These are phyloP conservation scores for Selene dorsalis DNA, from an alignment of 2,797 vertebrate genomes.

Conservation along the genomic window DNA sequence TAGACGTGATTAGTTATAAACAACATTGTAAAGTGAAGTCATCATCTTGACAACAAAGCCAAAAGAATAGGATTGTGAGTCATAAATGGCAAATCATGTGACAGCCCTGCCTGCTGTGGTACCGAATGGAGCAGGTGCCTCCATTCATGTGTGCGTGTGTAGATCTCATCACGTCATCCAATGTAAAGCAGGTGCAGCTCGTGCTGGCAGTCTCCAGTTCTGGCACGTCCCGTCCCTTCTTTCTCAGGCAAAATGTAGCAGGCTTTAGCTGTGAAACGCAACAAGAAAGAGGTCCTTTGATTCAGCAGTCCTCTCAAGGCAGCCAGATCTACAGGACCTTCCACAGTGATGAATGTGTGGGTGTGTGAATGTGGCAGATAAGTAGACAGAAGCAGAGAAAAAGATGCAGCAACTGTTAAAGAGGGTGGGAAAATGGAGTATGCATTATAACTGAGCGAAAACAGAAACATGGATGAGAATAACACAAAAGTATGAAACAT, in stretches of 20 bases:
- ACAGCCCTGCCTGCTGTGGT: slow-evolving; percentile 6
- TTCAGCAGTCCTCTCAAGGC: slow-evolving; percentile 64
- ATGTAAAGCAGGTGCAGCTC: slow-evolving; percentile 59
- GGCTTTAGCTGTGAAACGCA: slow-evolving; percentile 49
- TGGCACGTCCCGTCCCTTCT: slow-evolving; percentile 25
- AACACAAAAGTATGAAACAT: neutral
- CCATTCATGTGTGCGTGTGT: slow-evolving; percentile 27
- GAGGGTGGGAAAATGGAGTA: slow-evolving; percentile 20
- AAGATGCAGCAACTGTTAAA: slow-evolving; percentile 36
- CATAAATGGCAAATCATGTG: slow-evolving; percentile 37
- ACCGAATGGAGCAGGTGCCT: slow-evolving; percentile 52
- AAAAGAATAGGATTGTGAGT: slow-evolving; percentile 22
- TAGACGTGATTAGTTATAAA: slow-evolving; percentile 20
- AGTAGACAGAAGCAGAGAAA: slow-evolving; percentile 43
- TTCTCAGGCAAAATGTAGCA: slow-evolving; percentile 38
- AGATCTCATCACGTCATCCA: slow-evolving; percentile 51
- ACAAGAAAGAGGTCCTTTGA: slow-evolving; percentile 70
- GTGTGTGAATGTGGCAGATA: slow-evolving; percentile 59
- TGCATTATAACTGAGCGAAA: slow-evolving; percentile 8
- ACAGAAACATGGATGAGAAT: neutral
- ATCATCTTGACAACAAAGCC: slow-evolving; percentile 16
- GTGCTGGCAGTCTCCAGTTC: slow-evolving; percentile 16
- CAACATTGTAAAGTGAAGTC: slow-evolving; percentile 31
- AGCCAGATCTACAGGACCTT: slow-evolving; percentile 56
- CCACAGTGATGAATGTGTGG: slow-evolving; percentile 58